Conservation (phyloP, 2,888 invertebrate genomes). For the Leptinotarsa juncta region DNA sequence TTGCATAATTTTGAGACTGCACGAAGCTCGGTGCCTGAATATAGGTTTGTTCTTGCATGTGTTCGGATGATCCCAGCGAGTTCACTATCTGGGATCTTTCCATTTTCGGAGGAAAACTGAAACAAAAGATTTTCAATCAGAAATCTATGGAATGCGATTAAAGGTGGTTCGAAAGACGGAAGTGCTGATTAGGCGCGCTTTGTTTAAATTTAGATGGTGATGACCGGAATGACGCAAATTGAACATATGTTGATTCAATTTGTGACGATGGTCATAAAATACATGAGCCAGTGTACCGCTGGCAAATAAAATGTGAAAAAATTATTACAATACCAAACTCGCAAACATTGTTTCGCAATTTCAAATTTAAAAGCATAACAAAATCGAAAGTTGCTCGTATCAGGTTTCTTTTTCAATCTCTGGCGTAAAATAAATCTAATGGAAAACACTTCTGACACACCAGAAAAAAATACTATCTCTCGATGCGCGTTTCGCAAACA, state of each 20-base stretch:
- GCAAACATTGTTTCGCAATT: too few relatives aligned
- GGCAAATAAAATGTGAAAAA: not conserved
- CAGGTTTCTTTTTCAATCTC: too few relatives aligned
- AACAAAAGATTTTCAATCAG: constrained; percentile 50
- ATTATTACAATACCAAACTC: too few relatives aligned
- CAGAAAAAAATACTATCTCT: too few relatives aligned
- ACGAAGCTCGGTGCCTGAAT: constrained; percentile 65
- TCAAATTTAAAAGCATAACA: too few relatives aligned
- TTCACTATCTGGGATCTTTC: constrained; percentile 63
- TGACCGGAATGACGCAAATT: not conserved
- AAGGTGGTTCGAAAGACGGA: not conserved
- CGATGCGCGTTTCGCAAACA: too few relatives aligned
- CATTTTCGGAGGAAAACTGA: constrained; percentile 66
- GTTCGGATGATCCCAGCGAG: constrained; percentile 60
- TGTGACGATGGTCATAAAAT: not conserved
- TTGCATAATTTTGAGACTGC: constrained; percentile 62
- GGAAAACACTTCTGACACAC: too few relatives aligned
- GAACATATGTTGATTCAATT: not conserved
- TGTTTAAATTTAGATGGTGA: constrained; percentile 1
- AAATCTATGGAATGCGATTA: not conserved
- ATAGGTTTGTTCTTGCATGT: constrained; percentile 64
- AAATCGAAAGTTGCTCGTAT: too few relatives aligned
- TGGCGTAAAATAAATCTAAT: too few relatives aligned
- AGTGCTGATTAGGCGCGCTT: constrained; percentile 1
- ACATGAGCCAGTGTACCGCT: not conserved